Percentiles rank a stretch among this genome's conserved stretches.
These are phyloP conservation scores for Phalacrocorax carbo DNA, from an alignment of 2,113 vertebrate species.

Conservation along the genomic window DNA sequence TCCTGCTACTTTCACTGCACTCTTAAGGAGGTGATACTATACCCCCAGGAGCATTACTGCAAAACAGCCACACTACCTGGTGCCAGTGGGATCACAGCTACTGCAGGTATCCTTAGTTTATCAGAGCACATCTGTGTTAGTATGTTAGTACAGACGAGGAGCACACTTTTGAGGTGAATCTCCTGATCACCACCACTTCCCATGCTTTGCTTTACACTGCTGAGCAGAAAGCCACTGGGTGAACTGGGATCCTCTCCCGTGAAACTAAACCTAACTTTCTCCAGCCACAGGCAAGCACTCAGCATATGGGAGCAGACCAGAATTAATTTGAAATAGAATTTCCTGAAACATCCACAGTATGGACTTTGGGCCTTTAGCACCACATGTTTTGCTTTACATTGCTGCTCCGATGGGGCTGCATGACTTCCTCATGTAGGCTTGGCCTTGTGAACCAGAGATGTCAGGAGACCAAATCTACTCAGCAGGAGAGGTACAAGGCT, in stretches of 20 bases:
- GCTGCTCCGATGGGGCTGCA: background rate
- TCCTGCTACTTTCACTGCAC: background rate
- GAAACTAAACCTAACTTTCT: background rate
- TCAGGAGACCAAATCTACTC: background rate
- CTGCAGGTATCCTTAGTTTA: background rate
- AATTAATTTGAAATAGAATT: background rate
- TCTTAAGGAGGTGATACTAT: accelerated
- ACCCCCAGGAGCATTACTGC: background rate
- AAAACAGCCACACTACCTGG: background rate
- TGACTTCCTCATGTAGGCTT: accelerated
- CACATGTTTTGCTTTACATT: background rate
- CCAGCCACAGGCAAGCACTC: background rate
- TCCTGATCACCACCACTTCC: background rate
- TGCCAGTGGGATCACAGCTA: background rate
- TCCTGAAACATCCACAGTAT: background rate
- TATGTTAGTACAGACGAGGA: accelerated
- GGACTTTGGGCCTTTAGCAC: background rate
- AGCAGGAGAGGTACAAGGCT: background rate
- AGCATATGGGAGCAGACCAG: accelerated
- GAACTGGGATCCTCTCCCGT: background rate
- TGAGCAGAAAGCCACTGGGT: background rate
- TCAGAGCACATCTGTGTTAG: accelerated
- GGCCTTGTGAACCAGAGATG: background rate
- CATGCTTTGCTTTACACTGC: background rate
- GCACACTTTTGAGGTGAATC: background rate